Percentiles rank a stretch among this genome's conserved stretches.
Evolutionary conservation across 2,113 vertebrate genomes (phyloP).

Genomic region (Malurus melanocephalus): DNA sequence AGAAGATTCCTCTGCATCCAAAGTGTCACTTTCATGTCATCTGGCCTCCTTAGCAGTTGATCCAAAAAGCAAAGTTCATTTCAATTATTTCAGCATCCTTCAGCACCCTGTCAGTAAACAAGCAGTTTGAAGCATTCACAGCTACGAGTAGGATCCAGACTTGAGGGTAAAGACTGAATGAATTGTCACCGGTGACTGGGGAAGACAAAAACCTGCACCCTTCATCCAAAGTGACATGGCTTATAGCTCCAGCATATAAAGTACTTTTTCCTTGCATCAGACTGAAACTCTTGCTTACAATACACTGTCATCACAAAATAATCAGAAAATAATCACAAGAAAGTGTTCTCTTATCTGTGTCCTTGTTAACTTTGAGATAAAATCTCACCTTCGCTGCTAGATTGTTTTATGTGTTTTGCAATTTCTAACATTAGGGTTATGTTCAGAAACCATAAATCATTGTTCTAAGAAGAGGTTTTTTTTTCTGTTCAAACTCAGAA

Average conservation of each 20-base stretch:
- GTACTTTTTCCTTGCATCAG: not conserved
- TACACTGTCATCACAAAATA: not conserved
- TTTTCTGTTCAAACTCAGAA: not conserved
- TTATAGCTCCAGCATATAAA: not conserved
- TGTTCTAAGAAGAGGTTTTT: not conserved
- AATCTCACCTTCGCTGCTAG: not conserved
- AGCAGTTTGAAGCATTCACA: not conserved
- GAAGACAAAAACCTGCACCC: not conserved
- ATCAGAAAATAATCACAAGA: not conserved
- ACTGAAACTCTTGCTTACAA: not conserved
- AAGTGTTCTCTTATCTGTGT: not conserved
- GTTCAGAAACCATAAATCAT: not conserved
- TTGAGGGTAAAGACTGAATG: not conserved
- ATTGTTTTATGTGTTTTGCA: not conserved
- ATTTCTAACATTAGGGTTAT: not conserved
- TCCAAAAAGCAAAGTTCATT: slow-evolving; percentile 10
- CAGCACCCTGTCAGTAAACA: not conserved
- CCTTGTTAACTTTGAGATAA: not conserved
- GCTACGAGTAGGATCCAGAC: not conserved
- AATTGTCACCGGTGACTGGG: not conserved
- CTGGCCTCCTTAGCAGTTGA: not conserved
- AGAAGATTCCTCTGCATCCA: not conserved
- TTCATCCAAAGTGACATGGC: not conserved
- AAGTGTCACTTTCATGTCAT: slow-evolving; percentile 5
- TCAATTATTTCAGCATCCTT: not conserved